Conservation (phyloP, 2,797 vertebrate genomes). For the Esox lucius region DNA sequence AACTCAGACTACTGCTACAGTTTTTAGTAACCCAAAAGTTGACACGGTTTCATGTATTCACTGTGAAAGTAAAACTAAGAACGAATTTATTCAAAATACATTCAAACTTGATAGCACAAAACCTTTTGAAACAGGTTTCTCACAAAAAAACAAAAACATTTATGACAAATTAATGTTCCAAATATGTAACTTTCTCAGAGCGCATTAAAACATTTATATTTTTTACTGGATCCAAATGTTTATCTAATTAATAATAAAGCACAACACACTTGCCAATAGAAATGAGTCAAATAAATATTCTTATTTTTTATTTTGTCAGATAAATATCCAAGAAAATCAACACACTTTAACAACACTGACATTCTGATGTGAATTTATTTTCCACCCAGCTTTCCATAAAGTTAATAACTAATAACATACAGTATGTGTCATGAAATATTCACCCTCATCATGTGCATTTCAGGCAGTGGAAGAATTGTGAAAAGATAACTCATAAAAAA, state of each 20-base stretch:
- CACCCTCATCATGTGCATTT: neutral
- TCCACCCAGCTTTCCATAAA: neutral
- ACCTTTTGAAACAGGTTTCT: neutral
- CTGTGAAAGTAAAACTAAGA: neutral
- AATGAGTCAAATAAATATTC: neutral
- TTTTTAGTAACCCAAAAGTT: neutral
- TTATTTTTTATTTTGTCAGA: neutral
- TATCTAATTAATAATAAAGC: conserved; percentile 17
- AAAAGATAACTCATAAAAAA: conserved; percentile 11
- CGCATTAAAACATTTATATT: conserved; percentile 26
- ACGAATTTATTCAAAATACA: neutral
- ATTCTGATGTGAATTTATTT: neutral
- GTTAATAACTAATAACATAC: neutral
- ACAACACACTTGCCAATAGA: neutral
- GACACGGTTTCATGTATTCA: neutral
- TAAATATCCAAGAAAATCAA: neutral
- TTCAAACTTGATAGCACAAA: neutral
- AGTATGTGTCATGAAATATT: neutral
- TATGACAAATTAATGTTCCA: conserved; percentile 19
- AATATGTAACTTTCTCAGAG: conserved; percentile 24
- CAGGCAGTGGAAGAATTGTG: neutral
- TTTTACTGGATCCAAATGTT: neutral
- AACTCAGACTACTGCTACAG: no score
- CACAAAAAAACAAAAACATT: neutral
- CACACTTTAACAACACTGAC: neutral